Percentiles rank a stretch among this genome's conserved stretches.
Conservation (phyloP, 2,113 vertebrate species). For the Forbesichthys agassizii region DNA sequence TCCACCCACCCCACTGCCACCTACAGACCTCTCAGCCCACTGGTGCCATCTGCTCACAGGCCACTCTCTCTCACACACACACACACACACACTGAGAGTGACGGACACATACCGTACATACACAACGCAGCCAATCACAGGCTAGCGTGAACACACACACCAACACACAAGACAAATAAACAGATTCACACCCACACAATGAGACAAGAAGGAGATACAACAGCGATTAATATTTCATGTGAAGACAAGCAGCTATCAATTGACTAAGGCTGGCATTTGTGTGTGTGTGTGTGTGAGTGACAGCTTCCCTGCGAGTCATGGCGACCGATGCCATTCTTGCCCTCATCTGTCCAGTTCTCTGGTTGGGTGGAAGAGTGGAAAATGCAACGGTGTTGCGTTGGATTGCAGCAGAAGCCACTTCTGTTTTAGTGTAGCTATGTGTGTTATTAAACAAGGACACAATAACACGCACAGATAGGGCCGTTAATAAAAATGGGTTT, state of each 20-base stretch:
- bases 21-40: conserved; percentile 8
- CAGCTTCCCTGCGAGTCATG: too few species aligned
- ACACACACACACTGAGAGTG: conserved; percentile 5
- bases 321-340: too few species aligned
- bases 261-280: too few species aligned
- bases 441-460: too few species aligned
- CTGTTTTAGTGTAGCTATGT: too few species aligned
- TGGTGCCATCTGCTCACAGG: conserved; percentile 32
- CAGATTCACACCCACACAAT: conserved; percentile 2
- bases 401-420: too few species aligned
- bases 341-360: too few species aligned
- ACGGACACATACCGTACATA: conserved; percentile 4
- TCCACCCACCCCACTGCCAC: conserved; percentile 39
- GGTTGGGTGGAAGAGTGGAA: too few species aligned
- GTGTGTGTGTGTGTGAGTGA: too few species aligned
- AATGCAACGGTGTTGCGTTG: too few species aligned
- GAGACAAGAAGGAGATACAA: neutral
- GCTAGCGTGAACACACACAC: neutral
- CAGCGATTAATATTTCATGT: neutral
- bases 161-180: neutral
- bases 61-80: conserved; percentile 5
- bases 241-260: neutral
- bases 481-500: too few species aligned
- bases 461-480: too few species aligned
- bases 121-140: neutral